These are phyloP conservation scores for Phylloscopus whistleri DNA, from an alignment of 2,113 vertebrate species.

Conservation along the genomic window DNA sequence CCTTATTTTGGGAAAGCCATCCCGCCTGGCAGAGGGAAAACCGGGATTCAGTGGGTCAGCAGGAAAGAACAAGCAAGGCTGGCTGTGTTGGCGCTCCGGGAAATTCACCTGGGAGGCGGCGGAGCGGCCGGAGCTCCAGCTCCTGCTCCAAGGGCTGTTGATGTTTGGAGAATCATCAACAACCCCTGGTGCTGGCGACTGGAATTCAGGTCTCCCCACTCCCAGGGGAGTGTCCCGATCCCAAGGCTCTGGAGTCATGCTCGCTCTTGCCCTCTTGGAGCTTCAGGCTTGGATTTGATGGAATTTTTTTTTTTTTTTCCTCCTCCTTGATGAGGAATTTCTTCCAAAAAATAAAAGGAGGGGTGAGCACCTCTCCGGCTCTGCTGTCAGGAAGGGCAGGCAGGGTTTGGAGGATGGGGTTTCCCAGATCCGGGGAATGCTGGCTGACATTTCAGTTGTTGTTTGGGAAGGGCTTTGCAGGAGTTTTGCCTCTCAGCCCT, in stretches of 20 bases:
- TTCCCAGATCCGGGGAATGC: not conserved
- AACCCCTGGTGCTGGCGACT: not conserved
- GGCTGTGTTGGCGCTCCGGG: not conserved
- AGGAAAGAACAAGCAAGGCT: not conserved
- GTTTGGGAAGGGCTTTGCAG: not conserved
- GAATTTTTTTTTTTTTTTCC: not conserved
- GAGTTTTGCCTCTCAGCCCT: not conserved
- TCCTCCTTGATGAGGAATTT: not conserved
- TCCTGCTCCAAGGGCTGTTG: not conserved
- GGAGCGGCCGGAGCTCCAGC: not conserved
- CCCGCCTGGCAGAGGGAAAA: not conserved
- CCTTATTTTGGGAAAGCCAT: not conserved
- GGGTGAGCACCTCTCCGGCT: not conserved
- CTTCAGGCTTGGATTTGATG: slow-evolving; percentile 10
- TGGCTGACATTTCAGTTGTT: rapidly evolving
- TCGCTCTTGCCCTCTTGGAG: slow-evolving; percentile 57
- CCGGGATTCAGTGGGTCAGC: not conserved
- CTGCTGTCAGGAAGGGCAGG: not conserved
- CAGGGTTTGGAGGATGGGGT: not conserved
- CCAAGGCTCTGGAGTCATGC: slow-evolving; percentile 30
- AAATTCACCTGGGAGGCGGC: not conserved
- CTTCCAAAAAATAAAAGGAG: not conserved
- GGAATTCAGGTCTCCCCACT: slow-evolving; percentile 57
- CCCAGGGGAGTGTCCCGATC: slow-evolving; percentile 46
- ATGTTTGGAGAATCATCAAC: not conserved